Evolutionary conservation across 2,888 invertebrate species (phyloP).

Genomic region (Brachyptera putata): DNA sequence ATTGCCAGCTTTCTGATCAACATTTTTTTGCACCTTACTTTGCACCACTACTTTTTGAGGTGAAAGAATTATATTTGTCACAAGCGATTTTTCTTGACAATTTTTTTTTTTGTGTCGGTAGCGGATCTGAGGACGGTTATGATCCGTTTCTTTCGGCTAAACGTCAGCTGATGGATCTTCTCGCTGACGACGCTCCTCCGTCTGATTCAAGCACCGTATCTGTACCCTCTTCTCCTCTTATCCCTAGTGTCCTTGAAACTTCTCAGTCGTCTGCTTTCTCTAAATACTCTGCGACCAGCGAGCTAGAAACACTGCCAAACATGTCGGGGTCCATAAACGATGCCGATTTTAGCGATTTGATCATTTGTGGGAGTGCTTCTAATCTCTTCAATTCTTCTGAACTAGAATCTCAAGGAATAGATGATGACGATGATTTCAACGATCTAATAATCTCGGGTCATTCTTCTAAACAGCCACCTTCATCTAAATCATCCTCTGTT

Average conservation of each 20-base stretch:
- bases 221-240: constrained; percentile 37
- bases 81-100: too few relatives aligned
- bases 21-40: too few relatives aligned
- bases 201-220: constrained; percentile 44
- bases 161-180: constrained; percentile 75
- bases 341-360: constrained; percentile 7
- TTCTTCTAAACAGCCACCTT: not conserved
- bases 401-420: constrained; percentile 7
- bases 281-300: constrained; percentile 29
- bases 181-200: constrained; percentile 50
- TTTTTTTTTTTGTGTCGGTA: not conserved
- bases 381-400: not conserved
- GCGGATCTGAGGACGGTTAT: constrained; percentile 50
- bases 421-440: constrained; percentile 8
- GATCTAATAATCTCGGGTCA: constrained; percentile 20
- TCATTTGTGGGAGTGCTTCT: constrained; percentile 8
- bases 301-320: constrained; percentile 25
- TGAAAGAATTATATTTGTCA: too few relatives aligned
- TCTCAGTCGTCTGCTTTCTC: constrained; percentile 31
- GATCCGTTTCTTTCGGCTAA: constrained; percentile 77
- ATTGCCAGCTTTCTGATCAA: too few relatives aligned
- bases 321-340: constrained; percentile 10
- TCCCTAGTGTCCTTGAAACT: constrained; percentile 30
- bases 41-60: too few relatives aligned
- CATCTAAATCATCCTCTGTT: constrained; percentile 17